Evolutionary conservation across 2,797 vertebrate genomes (phyloP).

Genomic region (Danio tinwini): DNA sequence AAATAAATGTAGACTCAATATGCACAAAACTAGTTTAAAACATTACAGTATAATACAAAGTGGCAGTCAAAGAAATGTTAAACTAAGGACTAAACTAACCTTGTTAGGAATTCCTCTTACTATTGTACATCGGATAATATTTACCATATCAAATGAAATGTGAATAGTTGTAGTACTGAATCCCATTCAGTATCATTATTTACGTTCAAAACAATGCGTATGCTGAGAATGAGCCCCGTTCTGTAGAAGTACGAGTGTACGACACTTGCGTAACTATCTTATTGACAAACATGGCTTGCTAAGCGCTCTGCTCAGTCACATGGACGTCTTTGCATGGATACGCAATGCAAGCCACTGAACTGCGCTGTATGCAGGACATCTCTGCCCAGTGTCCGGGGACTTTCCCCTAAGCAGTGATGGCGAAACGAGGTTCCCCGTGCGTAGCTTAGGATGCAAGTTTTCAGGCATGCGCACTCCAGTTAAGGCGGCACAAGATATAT

Average conservation of each 20-base stretch:
- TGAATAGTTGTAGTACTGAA: too few relatives aligned
- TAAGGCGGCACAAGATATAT: rapidly evolving
- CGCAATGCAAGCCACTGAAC: background rate
- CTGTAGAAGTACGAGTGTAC: constrained; percentile 58
- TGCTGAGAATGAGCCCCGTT: constrained; percentile 75
- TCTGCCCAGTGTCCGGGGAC: constrained; percentile 71
- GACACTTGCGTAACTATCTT: constrained; percentile 61
- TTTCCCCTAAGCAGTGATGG: constrained; percentile 69
- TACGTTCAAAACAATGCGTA: constrained; percentile 34
- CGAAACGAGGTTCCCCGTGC: constrained; percentile 60
- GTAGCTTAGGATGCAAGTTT: constrained; percentile 71
- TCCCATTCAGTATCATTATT: too few relatives aligned
- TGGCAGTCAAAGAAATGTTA: too few relatives aligned
- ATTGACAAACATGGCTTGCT: constrained; percentile 58
- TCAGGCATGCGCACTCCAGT: constrained; percentile 31
- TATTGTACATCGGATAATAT: too few relatives aligned
- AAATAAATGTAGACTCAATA: too few relatives aligned
- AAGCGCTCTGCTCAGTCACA: constrained; percentile 60
- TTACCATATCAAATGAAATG: too few relatives aligned
- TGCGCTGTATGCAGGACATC: constrained; percentile 54
- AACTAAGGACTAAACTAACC: too few relatives aligned
- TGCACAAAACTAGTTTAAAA: too few relatives aligned
- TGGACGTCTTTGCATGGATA: constrained; percentile 60
- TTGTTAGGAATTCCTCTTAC: too few relatives aligned
- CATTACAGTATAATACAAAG: too few relatives aligned